phyloP scores from a whole-genome alignment of 2,888 invertebrate species.

The Drosophila borborema region DNA sequence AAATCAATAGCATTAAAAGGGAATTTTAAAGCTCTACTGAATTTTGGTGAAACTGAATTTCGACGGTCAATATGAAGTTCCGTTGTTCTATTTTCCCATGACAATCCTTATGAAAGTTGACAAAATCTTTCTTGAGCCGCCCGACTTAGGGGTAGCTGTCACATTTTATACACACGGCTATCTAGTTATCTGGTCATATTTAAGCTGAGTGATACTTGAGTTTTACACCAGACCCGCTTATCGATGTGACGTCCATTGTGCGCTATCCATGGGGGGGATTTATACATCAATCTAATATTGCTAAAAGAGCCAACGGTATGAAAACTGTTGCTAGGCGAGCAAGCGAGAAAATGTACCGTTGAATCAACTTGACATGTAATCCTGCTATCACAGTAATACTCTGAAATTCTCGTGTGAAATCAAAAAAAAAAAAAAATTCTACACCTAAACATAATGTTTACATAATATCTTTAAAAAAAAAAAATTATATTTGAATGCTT shows the following conservation, averaged over 20 bases:
- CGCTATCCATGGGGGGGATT: conserved; percentile 49
- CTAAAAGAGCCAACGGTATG: conserved; percentile 8
- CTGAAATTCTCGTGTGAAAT: conserved; percentile 8
- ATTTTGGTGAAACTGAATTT: background rate
- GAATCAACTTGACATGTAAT: conserved; percentile 22
- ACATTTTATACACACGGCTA: conserved; percentile 30
- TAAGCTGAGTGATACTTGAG: conserved; percentile 57
- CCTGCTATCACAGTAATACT: conserved; percentile 13
- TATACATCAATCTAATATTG: conserved; percentile 57
- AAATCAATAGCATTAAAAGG: background rate
- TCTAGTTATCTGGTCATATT: conserved; percentile 42
- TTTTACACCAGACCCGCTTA: conserved; percentile 60
- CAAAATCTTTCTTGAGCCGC: conserved; percentile 16
- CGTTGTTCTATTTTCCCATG: background rate
- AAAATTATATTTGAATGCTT: background rate
- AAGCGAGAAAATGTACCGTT: conserved; percentile 17
- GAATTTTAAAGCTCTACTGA: background rate
- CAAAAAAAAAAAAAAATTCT: conserved; percentile 17
- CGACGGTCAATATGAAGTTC: background rate
- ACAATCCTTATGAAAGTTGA: background rate
- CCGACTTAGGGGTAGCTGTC: conserved; percentile 49
- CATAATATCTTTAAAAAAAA: background rate
- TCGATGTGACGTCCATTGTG: conserved; percentile 52
- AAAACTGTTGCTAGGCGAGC: conserved; percentile 49
- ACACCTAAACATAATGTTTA: conserved; percentile 15